A percentile compares a stretch with the other conserved stretches of the same genome.
These are phyloP conservation scores for Druon quercuslanigerum DNA, from an alignment of 1,140 invertebrate species.

Conservation along the genomic window DNA sequence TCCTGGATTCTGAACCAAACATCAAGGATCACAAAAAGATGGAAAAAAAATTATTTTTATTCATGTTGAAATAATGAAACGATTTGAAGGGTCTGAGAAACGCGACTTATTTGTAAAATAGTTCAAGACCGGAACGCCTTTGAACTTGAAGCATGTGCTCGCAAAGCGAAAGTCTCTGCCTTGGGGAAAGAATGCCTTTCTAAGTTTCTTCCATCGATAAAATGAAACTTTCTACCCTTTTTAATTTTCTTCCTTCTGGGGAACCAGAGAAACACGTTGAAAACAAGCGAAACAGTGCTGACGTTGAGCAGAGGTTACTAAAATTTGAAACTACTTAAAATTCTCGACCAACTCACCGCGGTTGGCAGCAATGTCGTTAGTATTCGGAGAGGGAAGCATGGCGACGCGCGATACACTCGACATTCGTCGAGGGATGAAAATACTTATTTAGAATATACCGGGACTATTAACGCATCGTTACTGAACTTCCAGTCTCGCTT, in stretches of 20 bases:
- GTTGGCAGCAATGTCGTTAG: conserved; percentile 40
- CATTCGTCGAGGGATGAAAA: conserved; percentile 35
- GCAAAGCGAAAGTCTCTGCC: conserved; percentile 4
- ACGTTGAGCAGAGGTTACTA: conserved; percentile 32
- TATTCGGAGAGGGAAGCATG: conserved; percentile 41
- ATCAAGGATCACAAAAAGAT: background rate
- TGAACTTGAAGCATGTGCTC: conserved; percentile 32
- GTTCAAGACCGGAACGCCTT: conserved; percentile 25
- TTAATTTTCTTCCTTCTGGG: conserved; percentile 47
- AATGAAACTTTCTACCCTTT: conserved; percentile 40
- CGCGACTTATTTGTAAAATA: conserved; percentile 33
- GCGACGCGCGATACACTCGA: conserved; percentile 33
- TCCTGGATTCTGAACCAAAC: conserved; percentile 26
- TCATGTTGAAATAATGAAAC: background rate
- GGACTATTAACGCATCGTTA: background rate
- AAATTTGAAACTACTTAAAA: conserved; percentile 48
- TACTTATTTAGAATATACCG: conserved; percentile 45
- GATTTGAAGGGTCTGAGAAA: background rate
- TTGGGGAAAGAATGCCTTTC: conserved; percentile 38
- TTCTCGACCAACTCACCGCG: conserved; percentile 40
- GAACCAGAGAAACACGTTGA: conserved; percentile 27
- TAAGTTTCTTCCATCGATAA: conserved; percentile 32
- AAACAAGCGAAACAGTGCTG: conserved; percentile 38
- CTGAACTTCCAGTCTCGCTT: background rate
- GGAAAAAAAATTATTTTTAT: background rate